Base-by-base conservation (phyloP, 2,797 vertebrate species). In the Manis javanica region DNA sequence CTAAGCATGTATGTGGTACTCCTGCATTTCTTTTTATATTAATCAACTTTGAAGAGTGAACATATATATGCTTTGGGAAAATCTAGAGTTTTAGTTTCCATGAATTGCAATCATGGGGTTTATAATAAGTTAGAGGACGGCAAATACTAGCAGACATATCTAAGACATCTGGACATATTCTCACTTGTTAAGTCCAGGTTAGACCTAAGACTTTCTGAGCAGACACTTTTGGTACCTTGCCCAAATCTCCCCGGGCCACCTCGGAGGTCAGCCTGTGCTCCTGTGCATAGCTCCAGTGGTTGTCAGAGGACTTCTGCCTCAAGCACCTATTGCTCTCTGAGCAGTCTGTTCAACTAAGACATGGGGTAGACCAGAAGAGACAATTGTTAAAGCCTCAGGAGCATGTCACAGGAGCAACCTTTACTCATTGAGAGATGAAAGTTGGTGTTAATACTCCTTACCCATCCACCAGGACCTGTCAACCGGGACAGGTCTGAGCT, bases 321-420 rank as follows among this genome's bases (percentile, higher is more conserved):
- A 75, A 57, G 11, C 1, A 5, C 3, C 18, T 74, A 4, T 77
- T 72, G 59, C 53, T 85, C 57, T 49, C 21, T 81, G 66, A 79
- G 29, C 15, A 94, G 26, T 2, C 14, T 78, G 13, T 37, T 64
- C 14, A 5, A 86, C 26, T 4, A 75, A 7, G 55, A 1, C 23
- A 34, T 11, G 0, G 31, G 8, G 0, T 13, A 37, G 24, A 11
- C 15, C 7, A 91, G 11, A 31, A 71, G 29, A 23, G 5, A 21
- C 51, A 71, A 78, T 5, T 34, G n/a, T 57, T 94, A 63, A 95
- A 91, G 53, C 68, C 53, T 6, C 24, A 55, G 37, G 69, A 84
- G 6, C 34, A 53, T 26, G 13, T 46, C n/a, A 68, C 8, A 87
- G 7, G 4, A 88, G 31, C 12, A 57, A 39, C 5, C 6, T 1